Percentiles rank a stretch among this genome's conserved stretches.
phyloP scores from a whole-genome alignment of 1,140 invertebrate species.

The Lepidurus apus region DNA sequence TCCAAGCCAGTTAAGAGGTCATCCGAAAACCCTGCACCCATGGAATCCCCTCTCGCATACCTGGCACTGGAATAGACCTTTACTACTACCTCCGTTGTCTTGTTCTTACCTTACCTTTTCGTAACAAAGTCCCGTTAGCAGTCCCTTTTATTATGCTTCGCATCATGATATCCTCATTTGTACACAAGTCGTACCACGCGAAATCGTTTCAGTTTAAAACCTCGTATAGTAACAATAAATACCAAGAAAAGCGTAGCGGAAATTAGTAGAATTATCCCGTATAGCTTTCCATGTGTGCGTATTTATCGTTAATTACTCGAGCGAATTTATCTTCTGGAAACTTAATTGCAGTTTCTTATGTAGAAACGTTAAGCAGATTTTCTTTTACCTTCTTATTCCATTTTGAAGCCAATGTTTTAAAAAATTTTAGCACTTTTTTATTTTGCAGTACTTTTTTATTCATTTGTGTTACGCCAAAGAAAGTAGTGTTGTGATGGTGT shows the following conservation, averaged over 20 bases:
- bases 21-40: neutral
- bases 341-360: too few species aligned
- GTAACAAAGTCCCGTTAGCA: conserved; percentile 12
- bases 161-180: neutral
- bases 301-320: too few species aligned
- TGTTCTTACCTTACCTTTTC: conserved; percentile 14
- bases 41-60: neutral
- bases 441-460: too few species aligned
- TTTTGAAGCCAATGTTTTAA: too few species aligned
- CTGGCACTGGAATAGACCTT: neutral
- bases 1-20: neutral
- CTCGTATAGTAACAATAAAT: neutral
- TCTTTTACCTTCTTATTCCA: too few species aligned
- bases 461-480: too few species aligned
- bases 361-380: too few species aligned
- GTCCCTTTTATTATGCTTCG: neutral
- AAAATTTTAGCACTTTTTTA: too few species aligned
- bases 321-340: too few species aligned
- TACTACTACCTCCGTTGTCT: conserved; percentile 2
- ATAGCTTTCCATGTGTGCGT: too few species aligned
- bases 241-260: neutral
- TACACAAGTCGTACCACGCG: neutral
- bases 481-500: too few species aligned
- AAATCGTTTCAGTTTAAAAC: neutral
- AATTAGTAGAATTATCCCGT: neutral